Base-by-base conservation (phyloP, 2,888 invertebrate genomes). In the Liodrosophila aerea region DNA sequence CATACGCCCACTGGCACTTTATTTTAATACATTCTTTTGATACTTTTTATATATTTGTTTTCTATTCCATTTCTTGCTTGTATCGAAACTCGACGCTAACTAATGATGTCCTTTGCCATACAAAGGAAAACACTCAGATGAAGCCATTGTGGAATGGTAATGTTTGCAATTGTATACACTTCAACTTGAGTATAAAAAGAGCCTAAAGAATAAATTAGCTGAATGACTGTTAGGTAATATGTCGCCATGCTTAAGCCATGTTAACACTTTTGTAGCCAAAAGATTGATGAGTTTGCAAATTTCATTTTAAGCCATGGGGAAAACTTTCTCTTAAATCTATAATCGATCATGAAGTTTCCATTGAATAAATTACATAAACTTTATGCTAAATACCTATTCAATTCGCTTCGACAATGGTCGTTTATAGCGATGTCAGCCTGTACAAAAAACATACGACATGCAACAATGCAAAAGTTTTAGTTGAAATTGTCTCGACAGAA, bases 381-480 rank as follows among this genome's bases (percentile, higher is more conserved):
- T 22, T 2, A 5, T 5, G 22, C 22, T 22, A 5, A 7, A 2
- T 34, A 13, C 1, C 15, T 13, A 11, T 34, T 2, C 7, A 13
- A 11, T 13, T 34, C 13, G 22, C 34, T 0, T 7, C 1, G 1
- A 12, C 7, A 7, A n/a, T 18, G 7, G 18, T 39, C 18, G 7
- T 4, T n/a, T 7, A 1, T 39, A 43, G 45, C 13, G 29, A 8
- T 7, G 15, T 18, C 30, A 7, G 22, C 31, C 46, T 46, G 37
- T 54, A 16, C 18, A 18, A 18, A 18, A 18, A n/a, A 12, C 16
- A 29, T 15, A 31, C 43, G 51, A 49, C 65, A 60, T 70, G 65
- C 47, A 47, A 62, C 29, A 39, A 37, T 27, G 13, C 11, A 31
- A 37, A 18, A 30, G 40, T 45, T 40, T 34, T 40, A 30, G 22